Conservation (phyloP, 2,797 vertebrate genomes). For the Poeciliopsis infans region DNA sequence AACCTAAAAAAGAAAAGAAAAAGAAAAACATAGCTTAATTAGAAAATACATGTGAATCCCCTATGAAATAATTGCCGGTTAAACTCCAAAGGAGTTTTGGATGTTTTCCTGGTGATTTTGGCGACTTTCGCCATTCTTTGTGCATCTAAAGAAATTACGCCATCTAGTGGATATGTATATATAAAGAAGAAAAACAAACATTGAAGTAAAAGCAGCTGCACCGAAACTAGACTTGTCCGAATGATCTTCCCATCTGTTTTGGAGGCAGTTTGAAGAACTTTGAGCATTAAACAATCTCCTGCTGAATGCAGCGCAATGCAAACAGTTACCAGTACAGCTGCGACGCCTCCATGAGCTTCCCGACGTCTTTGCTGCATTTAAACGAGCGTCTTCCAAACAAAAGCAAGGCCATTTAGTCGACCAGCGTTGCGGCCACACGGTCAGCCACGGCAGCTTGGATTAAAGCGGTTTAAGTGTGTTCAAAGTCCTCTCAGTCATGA, state of each 20-base stretch:
- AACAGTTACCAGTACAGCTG: conserved; percentile 51
- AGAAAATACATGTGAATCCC: not conserved
- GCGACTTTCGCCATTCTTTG: not conserved
- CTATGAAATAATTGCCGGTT: not conserved
- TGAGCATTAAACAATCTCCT: not conserved
- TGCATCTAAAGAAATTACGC: conserved; percentile 8
- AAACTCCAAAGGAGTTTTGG: not conserved
- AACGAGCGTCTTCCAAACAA: conserved; percentile 19
- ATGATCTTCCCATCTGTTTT: not conserved
- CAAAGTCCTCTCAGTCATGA: not conserved
- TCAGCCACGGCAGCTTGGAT: not conserved
- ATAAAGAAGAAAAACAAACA: not conserved
- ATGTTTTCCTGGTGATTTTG: not conserved
- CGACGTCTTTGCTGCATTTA: not conserved
- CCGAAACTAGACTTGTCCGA: not conserved
- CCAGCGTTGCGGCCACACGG: not conserved
- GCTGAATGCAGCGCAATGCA: not conserved
- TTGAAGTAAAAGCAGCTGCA: not conserved
- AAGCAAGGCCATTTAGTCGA: conserved; percentile 28
- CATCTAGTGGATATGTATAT: conserved; percentile 45
- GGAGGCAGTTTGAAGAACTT: not conserved
- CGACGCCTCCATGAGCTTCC: not conserved
- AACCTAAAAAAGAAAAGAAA: not conserved
- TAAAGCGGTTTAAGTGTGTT: not conserved
- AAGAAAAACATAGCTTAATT: not conserved